phyloP scores from a whole-genome alignment of 2,888 invertebrate genomes.

The Drosophila flavopinicola region DNA sequence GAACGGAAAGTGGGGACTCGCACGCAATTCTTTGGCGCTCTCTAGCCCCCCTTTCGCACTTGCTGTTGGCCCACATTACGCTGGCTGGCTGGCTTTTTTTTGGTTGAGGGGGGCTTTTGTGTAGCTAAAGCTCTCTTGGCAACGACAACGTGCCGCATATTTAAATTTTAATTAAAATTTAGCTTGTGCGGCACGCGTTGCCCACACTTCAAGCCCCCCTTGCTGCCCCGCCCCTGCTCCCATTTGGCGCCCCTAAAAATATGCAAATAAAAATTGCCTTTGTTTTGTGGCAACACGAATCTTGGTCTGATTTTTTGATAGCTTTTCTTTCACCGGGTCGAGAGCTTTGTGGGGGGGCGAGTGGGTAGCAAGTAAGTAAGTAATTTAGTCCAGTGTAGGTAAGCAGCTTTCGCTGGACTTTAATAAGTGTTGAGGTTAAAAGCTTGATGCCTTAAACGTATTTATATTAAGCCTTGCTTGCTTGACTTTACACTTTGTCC shows the following conservation, averaged over 20 bases:
- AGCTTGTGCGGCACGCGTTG: constrained; percentile 40
- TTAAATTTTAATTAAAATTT: constrained; percentile 78
- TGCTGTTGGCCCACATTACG: constrained; percentile 46
- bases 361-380: not conserved
- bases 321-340: constrained; percentile 22
- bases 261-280: constrained; percentile 64
- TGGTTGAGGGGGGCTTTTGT: not conserved
- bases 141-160: constrained; percentile 67
- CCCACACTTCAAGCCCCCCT: not conserved
- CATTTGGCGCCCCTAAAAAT: constrained; percentile 61
- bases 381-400: constrained; percentile 3
- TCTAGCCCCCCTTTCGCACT: constrained; percentile 16
- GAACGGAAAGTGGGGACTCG: constrained; percentile 7
- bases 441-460: constrained; percentile 34
- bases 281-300: constrained; percentile 36
- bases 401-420: constrained; percentile 15
- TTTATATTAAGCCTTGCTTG: constrained; percentile 33
- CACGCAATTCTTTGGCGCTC: constrained; percentile 29
- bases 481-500: constrained; percentile 3
- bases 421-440: constrained; percentile 21
- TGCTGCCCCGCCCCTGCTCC: constrained; percentile 35
- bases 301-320: constrained; percentile 35
- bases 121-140: constrained; percentile 45
- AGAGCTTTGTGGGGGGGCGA: not conserved
- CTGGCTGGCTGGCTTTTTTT: constrained; percentile 13